These are phyloP conservation scores for Rhinoraja longicauda DNA, from an alignment of 2,797 vertebrate species.

Conservation along the genomic window DNA sequence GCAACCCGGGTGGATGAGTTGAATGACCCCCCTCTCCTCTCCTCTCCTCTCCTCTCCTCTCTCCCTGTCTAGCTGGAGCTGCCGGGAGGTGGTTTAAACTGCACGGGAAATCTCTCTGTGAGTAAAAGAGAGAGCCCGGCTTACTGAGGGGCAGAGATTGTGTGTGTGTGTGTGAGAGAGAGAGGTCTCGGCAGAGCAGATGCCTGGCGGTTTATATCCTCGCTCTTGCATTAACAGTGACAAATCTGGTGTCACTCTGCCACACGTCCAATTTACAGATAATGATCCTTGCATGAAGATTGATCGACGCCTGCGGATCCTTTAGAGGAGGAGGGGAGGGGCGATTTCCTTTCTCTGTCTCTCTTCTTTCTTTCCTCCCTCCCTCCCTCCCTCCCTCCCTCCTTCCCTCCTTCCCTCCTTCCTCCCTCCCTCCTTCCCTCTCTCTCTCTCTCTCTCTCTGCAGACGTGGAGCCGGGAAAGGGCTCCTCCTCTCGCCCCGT, in stretches of 20 bases:
- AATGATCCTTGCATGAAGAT: conserved; percentile 82
- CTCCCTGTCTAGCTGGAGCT: too few relatives aligned
- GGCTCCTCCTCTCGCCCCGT: too few relatives aligned
- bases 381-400: conserved; percentile 46
- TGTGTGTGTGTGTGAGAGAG: neutral
- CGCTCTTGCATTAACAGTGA: conserved; percentile 73
- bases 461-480: neutral
- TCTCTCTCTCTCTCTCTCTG: neutral
- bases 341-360: conserved; percentile 17
- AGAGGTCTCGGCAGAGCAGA: conserved; percentile 59
- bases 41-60: too few relatives aligned
- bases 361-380: conserved; percentile 41
- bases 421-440: conserved; percentile 44
- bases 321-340: neutral
- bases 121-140: neutral
- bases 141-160: too few relatives aligned
- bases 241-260: conserved; percentile 82
- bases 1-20: too few relatives aligned
- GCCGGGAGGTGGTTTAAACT: neutral
- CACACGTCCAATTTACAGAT: conserved; percentile 81
- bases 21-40: too few relatives aligned
- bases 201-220: conserved; percentile 62
- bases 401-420: conserved; percentile 46
- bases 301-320: conserved; percentile 53
- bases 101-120: neutral